Base-by-base conservation (phyloP, 1,140 invertebrate species). In the Aphis craccivora region DNA sequence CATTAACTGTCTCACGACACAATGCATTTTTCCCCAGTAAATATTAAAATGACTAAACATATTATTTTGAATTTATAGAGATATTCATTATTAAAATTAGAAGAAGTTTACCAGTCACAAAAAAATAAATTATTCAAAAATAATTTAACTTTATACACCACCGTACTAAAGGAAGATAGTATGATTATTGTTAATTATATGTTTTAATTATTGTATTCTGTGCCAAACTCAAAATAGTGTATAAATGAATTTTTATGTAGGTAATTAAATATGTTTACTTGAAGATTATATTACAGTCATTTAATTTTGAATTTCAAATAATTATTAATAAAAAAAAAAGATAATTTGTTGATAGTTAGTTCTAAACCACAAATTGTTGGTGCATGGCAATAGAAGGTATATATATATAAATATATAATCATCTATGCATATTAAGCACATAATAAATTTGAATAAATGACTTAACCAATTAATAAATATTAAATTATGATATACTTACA, bases 401-500 rank as follows among this genome's bases (percentile, higher is more conserved):
- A 76, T 30, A 30, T 60, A 11, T 30, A 25, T n/a, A n/a, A 76
- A 76, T 30, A 30, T 60, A 11, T 30, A 25, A 60, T 67, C 11
- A n/a, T 67, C 14, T 30, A 67, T 1, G 11, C 2, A 86, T 86
- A 30, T 43, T 43, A 30, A 2, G 18, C 4, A 76, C 25, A 40
- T 43, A 84, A 11, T 45, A 1, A 6, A 86, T 45, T n/a, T 86
- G 30, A 45, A 14, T 86, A 86, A 18, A 84, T 35, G n/a, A 76
- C 14, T 76, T n/a, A 76, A 76, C 60, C 30, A 76, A 35, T 76
- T 48, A 48, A n/a, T 51, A 94, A 94, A 94, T 48, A 48, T 22
- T 51, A 94, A 94, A 94, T 93, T 22, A 93, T 55, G 1, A 90
- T 7, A 37, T 93, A 93, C 91, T 93, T 40, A 93, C 91, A 93